phyloP scores from a whole-genome alignment of 1,140 invertebrate species.

The Agrypnia vestita region DNA sequence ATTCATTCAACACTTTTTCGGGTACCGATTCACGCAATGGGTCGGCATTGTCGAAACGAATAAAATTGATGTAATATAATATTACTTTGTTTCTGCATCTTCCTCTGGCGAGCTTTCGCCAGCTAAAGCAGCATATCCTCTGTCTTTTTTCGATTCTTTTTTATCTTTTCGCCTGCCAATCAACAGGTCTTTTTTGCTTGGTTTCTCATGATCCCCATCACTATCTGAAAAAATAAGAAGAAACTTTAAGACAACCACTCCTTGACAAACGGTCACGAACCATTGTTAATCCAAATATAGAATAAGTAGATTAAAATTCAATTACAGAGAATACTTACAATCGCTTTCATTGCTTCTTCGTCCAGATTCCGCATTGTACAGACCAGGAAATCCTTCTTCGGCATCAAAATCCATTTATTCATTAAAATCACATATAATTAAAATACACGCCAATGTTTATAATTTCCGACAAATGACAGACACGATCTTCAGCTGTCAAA shows the following conservation, averaged over 20 bases:
- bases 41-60: slow-evolving; percentile 56
- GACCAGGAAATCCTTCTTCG: slow-evolving; percentile 91
- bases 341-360: slow-evolving; percentile 88
- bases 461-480: slow-evolving; percentile 9
- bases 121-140: slow-evolving; percentile 92
- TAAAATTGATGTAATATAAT: slow-evolving; percentile 2
- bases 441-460: slow-evolving; percentile 17
- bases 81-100: slow-evolving; percentile 86
- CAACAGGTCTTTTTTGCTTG: slow-evolving; percentile 83
- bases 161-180: slow-evolving; percentile 84
- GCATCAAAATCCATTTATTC: slow-evolving; percentile 76
- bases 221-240: slow-evolving; percentile 74
- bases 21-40: slow-evolving; percentile 28
- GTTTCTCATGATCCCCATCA: slow-evolving; percentile 84
- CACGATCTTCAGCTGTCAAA: slow-evolving; percentile 9
- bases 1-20: background rate
- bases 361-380: slow-evolving; percentile 86
- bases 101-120: slow-evolving; percentile 95
- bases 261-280: background rate
- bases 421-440: slow-evolving; percentile 1
- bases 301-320: slow-evolving; percentile 31
- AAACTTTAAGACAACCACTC: slow-evolving; percentile 6
- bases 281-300: background rate
- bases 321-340: slow-evolving; percentile 77
- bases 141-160: slow-evolving; percentile 88